Evolutionary conservation across 2,113 vertebrate genomes (phyloP).

Genomic region (Nothoprocta perdicaria): DNA sequence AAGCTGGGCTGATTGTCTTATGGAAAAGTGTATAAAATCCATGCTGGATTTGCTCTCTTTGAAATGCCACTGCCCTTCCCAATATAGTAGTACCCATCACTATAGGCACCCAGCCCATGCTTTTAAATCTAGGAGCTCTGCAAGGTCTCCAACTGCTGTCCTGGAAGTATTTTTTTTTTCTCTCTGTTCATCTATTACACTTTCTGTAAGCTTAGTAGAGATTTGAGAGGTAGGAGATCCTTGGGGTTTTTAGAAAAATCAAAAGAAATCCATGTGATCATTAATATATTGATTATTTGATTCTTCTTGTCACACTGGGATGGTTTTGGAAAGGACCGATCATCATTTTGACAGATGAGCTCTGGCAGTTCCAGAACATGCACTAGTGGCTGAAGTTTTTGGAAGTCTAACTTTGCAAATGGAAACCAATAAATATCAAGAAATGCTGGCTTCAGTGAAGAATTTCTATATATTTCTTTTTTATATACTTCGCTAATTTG

Average conservation of each 20-base stretch:
- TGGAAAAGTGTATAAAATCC: fast-evolving
- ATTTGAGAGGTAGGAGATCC: background rate
- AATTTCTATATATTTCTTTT: background rate
- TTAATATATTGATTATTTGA: background rate
- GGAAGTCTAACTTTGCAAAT: background rate
- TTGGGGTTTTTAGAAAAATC: background rate
- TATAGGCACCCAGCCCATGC: fast-evolving
- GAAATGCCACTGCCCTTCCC: background rate
- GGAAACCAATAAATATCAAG: background rate
- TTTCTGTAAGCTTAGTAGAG: background rate
- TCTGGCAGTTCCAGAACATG: background rate
- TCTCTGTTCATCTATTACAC: background rate
- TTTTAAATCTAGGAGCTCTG: background rate
- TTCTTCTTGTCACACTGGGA: background rate
- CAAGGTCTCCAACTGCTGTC: background rate
- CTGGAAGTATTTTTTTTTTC: too few species aligned
- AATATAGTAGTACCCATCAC: fast-evolving
- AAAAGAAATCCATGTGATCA: background rate
- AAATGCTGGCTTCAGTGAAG: background rate
- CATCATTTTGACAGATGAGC: background rate
- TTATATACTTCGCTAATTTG: background rate
- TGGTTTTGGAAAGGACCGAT: background rate
- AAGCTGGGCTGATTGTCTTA: background rate
- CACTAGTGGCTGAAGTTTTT: fast-evolving
- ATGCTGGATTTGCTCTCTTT: background rate